phyloP scores from a whole-genome alignment of 2,797 vertebrate species.

The Thalassophryne amazonica region DNA sequence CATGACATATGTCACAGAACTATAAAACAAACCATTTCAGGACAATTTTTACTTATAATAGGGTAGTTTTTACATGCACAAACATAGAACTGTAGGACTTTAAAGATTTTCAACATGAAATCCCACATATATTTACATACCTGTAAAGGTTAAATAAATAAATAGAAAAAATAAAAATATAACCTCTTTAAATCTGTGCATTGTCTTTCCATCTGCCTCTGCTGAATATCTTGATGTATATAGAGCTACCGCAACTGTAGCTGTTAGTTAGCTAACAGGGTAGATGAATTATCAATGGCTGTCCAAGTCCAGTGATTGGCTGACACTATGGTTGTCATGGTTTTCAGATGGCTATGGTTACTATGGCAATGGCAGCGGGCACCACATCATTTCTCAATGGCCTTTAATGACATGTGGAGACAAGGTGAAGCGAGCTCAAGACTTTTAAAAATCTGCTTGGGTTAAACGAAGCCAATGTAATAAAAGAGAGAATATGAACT shows the following conservation, averaged over 20 bases:
- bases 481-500: not conserved
- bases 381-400: conserved; percentile 6
- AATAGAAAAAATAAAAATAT: no score
- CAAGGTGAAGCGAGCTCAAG: not conserved
- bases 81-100: no score
- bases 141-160: no score
- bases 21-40: no score
- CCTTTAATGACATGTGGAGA: not conserved
- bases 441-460: not conserved
- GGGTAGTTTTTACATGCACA: no score
- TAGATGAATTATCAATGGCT: conserved; percentile 49
- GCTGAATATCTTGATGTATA: conserved; percentile 8
- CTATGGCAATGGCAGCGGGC: conserved; percentile 61
- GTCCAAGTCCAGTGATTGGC: conserved; percentile 53
- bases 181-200: conserved; percentile 27
- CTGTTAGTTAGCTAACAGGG: conserved; percentile 22
- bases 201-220: conserved; percentile 33
- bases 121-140: no score
- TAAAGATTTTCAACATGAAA: no score
- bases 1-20: no score
- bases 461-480: not conserved
- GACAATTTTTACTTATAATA: no score
- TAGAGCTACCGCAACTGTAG: conserved; percentile 19
- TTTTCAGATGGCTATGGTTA: conserved; percentile 73
- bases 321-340: conserved; percentile 46